phyloP scores from a whole-genome alignment of 2,113 vertebrate species.

The Oreochromis aureus region DNA sequence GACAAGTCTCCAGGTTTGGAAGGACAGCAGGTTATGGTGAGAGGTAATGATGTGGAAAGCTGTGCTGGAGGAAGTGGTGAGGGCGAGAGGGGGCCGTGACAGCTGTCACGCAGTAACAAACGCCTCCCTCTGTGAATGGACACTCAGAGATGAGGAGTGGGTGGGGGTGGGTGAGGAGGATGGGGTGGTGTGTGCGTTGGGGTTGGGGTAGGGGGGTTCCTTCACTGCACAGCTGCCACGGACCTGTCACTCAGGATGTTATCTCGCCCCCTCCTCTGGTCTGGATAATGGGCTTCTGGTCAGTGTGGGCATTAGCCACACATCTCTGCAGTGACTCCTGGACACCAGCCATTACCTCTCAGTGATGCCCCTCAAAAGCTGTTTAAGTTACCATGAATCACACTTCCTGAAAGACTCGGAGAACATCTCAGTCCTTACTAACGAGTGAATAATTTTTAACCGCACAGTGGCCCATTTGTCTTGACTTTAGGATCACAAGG shows the following conservation, averaged over 20 bases:
- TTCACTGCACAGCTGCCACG: slow-evolving; percentile 55
- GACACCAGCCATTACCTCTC: neutral
- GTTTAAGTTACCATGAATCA: neutral
- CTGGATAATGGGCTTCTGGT: slow-evolving; percentile 4
- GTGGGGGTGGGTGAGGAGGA: neutral
- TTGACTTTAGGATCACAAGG: neutral
- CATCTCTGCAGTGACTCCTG: neutral
- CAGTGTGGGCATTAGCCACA: neutral
- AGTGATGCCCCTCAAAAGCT: neutral
- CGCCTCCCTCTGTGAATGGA: slow-evolving; percentile 35
- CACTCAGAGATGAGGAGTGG: neutral
- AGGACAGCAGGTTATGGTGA: slow-evolving; percentile 23
- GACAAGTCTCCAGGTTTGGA: neutral
- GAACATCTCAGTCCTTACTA: neutral
- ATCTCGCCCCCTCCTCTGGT: slow-evolving; percentile 44
- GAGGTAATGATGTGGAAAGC: slow-evolving; percentile 50
- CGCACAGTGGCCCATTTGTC: neutral
- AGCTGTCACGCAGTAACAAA: slow-evolving; percentile 61
- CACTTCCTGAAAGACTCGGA: neutral
- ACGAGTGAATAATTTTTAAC: neutral
- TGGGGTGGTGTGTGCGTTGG: neutral
- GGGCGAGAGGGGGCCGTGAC: slow-evolving; percentile 15
- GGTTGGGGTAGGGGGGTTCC: neutral
- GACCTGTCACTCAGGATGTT: slow-evolving; percentile 51
- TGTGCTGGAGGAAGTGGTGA: slow-evolving; percentile 31